Evolutionary conservation across 2,888 invertebrate genomes (phyloP), one percentile per base, ranked within the genome.

Genomic region (Phlogophora meticulosa): DNA sequence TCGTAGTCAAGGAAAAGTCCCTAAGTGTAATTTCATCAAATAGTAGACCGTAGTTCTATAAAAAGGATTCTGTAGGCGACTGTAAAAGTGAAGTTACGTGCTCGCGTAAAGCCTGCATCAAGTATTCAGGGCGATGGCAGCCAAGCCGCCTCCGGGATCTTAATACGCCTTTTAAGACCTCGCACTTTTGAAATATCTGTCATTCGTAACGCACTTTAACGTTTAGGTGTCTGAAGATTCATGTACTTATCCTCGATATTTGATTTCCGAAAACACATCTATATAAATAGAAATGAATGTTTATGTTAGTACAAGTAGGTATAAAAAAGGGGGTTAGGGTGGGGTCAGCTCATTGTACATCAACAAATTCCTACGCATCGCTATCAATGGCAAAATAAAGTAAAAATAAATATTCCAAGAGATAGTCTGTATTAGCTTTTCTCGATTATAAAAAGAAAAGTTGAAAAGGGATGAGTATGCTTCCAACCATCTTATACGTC

Each of bases 101-200:
- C 76, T 76, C 74, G 64, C 55, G 64, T 77, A 70, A 76, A 76
- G 71, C 58, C 52, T 61, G 42, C 74, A 85, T 86, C 77, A 85
- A 80, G 78, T 83, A 88, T 87, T 83, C 81, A 85, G 80, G 75
- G 75, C 78, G 75, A 82, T 78, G 78, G 71, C 78, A 75, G 81
- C 71, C 73, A 70, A 78, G 72, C 76, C 59, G 72, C 67, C 78
- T 57, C 63, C 51, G 59, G 70, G 67, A 70, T 69, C 62, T 72
- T 76, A 77, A 76, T 71, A 42, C 64, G 42, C 66, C 63, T 76
- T 72, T 69, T 49, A 72, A 56, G 60, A 53, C 15, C 22, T 70
- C 61, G 51, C 59, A 68, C 76, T 81, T 82, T 76, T 73, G 64
- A 80, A 80, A 82, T 82, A 80, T 81, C 82, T 80, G 74, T 74